Conservation (phyloP, 2,113 vertebrate genomes). For the Amphilophus citrinellus region DNA sequence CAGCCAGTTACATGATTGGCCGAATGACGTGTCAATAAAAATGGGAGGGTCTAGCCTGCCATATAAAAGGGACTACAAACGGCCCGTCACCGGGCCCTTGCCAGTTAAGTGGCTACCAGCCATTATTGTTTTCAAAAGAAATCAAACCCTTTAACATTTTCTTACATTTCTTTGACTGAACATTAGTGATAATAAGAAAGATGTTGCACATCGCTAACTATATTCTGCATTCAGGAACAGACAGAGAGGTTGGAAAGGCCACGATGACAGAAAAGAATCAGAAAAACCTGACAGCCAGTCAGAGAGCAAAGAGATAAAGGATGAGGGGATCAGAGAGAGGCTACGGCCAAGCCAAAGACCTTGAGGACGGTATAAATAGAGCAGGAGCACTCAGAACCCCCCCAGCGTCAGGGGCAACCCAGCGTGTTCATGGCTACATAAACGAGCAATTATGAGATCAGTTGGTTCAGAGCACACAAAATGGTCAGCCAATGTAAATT, state of each 20-base stretch:
- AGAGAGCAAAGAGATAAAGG: not conserved
- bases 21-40: too few relatives aligned
- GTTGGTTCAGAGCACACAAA: not conserved
- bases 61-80: too few relatives aligned
- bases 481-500: not conserved
- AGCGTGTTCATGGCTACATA: not conserved
- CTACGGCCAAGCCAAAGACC: conserved; percentile 1
- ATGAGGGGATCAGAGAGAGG: not conserved
- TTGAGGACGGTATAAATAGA: conserved; percentile 35
- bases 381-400: not conserved
- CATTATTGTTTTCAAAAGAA: too few relatives aligned
- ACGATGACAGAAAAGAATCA: conserved; percentile 31
- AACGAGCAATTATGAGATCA: not conserved
- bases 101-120: too few relatives aligned
- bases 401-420: conserved; percentile 8
- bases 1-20: too few relatives aligned
- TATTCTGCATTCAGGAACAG: not conserved
- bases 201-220: conserved; percentile 7
- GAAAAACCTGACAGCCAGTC: conserved; percentile 5
- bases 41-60: too few relatives aligned
- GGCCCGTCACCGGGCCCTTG: too few relatives aligned
- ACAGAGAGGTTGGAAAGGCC: conserved; percentile 1
- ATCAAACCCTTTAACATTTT: not conserved
- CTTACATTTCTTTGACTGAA: not conserved
- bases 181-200: not conserved